phyloP scores from a whole-genome alignment of 2,888 invertebrate genomes.

The Mythimna albipuncta region DNA sequence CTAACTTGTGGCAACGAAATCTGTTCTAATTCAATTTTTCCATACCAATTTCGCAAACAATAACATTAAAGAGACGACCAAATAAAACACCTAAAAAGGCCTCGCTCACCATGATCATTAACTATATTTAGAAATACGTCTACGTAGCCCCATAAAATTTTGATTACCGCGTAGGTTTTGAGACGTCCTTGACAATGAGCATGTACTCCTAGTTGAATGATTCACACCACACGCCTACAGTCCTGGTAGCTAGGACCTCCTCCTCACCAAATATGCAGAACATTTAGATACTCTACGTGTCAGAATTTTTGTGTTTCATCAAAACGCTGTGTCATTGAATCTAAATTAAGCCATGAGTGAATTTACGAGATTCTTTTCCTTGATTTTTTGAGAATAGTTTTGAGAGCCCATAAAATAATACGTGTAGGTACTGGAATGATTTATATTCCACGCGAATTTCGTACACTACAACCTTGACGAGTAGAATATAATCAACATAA shows the following conservation, averaged over 20 bases:
- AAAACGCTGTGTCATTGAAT: conserved; percentile 51
- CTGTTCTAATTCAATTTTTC: background rate
- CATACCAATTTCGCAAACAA: conserved; percentile 11
- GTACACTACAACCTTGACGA: conserved; percentile 35
- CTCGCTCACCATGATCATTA: conserved; percentile 64
- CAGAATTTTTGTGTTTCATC: conserved; percentile 37
- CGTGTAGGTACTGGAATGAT: conserved; percentile 15
- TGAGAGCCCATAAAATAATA: conserved; percentile 13
- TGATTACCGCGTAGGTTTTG: conserved; percentile 72
- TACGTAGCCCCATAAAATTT: conserved; percentile 68
- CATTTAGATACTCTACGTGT: conserved; percentile 36
- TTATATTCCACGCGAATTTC: conserved; percentile 42
- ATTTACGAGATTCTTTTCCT: conserved; percentile 24
- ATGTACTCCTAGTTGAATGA: conserved; percentile 54
- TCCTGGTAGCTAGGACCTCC: conserved; percentile 58
- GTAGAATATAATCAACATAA: conserved; percentile 33
- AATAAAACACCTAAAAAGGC: conserved; percentile 67
- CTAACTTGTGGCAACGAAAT: background rate
- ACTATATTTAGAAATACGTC: conserved; percentile 68
- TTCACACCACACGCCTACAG: conserved; percentile 70
- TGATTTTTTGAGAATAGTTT: conserved; percentile 12
- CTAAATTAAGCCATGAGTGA: conserved; percentile 40
- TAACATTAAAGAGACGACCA: conserved; percentile 44
- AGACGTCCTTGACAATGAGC: conserved; percentile 67
- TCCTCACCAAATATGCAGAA: conserved; percentile 65